These are phyloP conservation scores for Xenops minutus DNA, from an alignment of 2,797 vertebrate genomes.

Conservation along the genomic window DNA sequence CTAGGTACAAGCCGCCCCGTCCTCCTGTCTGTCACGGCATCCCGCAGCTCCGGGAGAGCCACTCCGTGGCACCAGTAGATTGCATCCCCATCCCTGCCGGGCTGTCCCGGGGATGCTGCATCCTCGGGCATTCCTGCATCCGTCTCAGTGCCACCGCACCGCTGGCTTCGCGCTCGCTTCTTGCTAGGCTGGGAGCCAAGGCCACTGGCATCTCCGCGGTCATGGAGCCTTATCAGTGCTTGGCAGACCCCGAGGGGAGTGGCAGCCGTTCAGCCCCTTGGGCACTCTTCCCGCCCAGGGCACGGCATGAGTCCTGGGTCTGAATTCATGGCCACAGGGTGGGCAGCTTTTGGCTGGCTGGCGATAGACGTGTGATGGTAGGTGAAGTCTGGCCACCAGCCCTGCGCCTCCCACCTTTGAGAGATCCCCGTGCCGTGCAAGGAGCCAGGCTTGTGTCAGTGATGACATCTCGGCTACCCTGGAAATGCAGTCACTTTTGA, in stretches of 20 bases:
- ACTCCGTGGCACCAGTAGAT: background rate
- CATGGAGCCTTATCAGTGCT: background rate
- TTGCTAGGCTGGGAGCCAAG: background rate
- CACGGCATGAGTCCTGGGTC: background rate
- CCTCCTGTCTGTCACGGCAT: background rate
- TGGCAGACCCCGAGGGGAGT: background rate
- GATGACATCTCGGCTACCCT: background rate
- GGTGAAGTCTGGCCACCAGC: rapidly evolving
- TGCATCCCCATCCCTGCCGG: background rate
- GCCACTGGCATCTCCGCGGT: background rate
- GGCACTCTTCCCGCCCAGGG: background rate
- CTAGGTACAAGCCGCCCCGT: background rate
- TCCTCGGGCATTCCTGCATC: background rate
- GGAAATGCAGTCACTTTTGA: background rate
- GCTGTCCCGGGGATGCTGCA: background rate
- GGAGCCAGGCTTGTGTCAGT: background rate
- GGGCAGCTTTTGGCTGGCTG: background rate
- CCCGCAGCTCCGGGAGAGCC: background rate
- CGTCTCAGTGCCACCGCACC: rapidly evolving
- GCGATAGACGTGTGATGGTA: background rate
- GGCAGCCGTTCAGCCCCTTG: background rate
- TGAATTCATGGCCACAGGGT: background rate
- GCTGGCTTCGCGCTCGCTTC: background rate
- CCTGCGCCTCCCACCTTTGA: background rate
- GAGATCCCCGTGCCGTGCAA: background rate